Conservation (phyloP, 2,888 invertebrate species). For the Polymixis flavicincta region DNA sequence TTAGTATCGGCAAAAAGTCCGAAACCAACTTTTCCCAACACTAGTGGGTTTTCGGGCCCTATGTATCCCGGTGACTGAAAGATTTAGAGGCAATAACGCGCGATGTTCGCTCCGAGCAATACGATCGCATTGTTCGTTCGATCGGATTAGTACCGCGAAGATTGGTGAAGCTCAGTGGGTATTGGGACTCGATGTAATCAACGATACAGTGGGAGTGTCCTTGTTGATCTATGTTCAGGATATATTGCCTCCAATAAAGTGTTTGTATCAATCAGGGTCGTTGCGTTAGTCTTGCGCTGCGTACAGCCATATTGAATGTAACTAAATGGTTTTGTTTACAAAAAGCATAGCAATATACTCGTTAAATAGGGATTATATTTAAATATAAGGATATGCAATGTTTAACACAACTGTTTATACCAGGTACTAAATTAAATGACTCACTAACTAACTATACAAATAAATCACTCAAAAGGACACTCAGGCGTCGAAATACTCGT, state of each 20-base stretch:
- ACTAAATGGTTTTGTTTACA: not conserved
- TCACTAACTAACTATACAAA: no score
- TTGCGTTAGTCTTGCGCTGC: not conserved
- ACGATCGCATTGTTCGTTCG: slow-evolving; percentile 85
- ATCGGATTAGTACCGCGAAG: slow-evolving; percentile 85
- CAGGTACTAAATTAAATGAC: no score
- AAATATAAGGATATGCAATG: no score
- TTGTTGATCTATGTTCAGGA: slow-evolving; percentile 64
- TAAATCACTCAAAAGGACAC: no score
- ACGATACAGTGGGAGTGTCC: slow-evolving; percentile 61
- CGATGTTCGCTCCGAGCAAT: slow-evolving; percentile 83
- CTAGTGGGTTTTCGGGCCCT: slow-evolving; percentile 65
- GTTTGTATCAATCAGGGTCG: slow-evolving; percentile 58
- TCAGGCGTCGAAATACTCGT: no score
- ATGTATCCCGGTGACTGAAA: slow-evolving; percentile 79
- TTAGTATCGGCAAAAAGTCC: slow-evolving; percentile 29
- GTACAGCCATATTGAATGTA: not conserved
- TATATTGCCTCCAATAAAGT: slow-evolving; percentile 59
- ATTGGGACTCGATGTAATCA: slow-evolving; percentile 70
- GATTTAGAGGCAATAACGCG: slow-evolving; percentile 90
- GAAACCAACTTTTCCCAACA: slow-evolving; percentile 40
- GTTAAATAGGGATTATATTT: no score
- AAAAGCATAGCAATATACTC: not conserved
- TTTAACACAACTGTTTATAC: no score
- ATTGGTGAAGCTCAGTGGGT: slow-evolving; percentile 73